A percentile compares a stretch with the other conserved stretches of the same genome.
These are phyloP conservation scores for Lamellibrachia columna DNA, from an alignment of 2,888 invertebrate species.

Conservation along the genomic window DNA sequence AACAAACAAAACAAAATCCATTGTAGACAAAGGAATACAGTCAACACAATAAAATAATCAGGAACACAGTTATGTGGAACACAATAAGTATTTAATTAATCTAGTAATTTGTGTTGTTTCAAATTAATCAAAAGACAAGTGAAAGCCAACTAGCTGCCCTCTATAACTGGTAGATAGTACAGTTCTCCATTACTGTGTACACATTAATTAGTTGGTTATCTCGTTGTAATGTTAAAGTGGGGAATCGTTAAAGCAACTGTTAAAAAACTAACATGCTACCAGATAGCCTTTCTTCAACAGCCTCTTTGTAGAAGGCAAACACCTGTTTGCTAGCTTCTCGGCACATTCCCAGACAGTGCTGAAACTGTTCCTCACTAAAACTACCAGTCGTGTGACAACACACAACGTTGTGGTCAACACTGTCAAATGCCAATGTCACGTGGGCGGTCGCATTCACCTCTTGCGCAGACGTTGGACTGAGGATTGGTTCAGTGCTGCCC, in stretches of 20 bases:
- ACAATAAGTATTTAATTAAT: not conserved
- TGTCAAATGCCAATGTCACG: conserved; percentile 58
- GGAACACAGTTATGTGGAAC: not conserved
- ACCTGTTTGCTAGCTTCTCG: conserved; percentile 49
- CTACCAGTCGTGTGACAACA: conserved; percentile 50
- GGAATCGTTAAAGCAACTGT: too few species aligned
- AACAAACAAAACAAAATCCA: too few species aligned
- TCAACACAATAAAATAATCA: too few species aligned
- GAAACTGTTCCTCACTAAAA: conserved; percentile 52
- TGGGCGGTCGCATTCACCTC: conserved; percentile 58
- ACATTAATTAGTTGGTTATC: too few species aligned
- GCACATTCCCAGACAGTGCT: conserved; percentile 47
- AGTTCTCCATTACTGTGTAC: not conserved
- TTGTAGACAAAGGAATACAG: too few species aligned
- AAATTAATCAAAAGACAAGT: not conserved
- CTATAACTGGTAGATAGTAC: not conserved
- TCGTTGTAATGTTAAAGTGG: too few species aligned
- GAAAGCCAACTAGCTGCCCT: not conserved
- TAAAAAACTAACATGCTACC: not conserved
- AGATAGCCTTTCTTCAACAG: conserved; percentile 49
- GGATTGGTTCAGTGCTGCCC: conserved; percentile 69
- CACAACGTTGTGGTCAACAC: conserved; percentile 50
- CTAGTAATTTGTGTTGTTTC: not conserved
- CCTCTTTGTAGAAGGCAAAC: conserved; percentile 55
- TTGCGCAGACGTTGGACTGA: conserved; percentile 73